Evolutionary conservation across 2,113 vertebrate species (phyloP), one percentile per base, ranked within the genome.

Genomic region (Asarcornis scutulata): DNA sequence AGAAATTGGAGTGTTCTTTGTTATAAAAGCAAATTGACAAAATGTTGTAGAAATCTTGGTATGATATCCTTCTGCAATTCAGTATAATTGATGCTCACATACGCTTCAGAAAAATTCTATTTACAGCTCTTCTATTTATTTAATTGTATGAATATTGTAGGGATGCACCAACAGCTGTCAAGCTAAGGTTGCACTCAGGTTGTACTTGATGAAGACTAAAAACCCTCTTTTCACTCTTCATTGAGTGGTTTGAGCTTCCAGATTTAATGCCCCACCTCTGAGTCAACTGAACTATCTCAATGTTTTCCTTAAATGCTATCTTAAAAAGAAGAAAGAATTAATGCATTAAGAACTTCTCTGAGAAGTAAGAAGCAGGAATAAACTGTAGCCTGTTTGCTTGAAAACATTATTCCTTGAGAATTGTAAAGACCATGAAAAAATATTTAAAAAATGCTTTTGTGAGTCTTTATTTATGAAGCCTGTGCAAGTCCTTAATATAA

Each of bases 81-180:
- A 63, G 66, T 92, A 48, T 91, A 95, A 77, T 66, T 81, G 48
- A 83, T 92, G 89, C 93, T 97, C 73, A 38, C 56, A 59, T 73
- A 77, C 88, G 71, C 86, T 93, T 96, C 94, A 95, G 82, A 96
- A 97, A 68, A 96, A 93, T 81, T 78, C 59, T 95, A 14, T 95
- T 95, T 96, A 88, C 83, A 83, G 72, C 63, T 95, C 73, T 95
- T 94, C 85, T 93, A n/a, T 96, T 95, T 96, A 56, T 96, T 74
- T 88, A 58, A 26, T 89, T 86, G 42, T 67, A 29, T 2, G 4
- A 29, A 26, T 86, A 32, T 59, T 83, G 38, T 5, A 34, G 66
- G 88, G 59, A 21, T 77, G 63, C 17, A 59, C 46, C 52, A 88
- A 38, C 32, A 85, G 40, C 87, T 89, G 40, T 77, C 13, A 17